Conservation (phyloP, 2,888 invertebrate genomes). For the Papilio gigon region DNA sequence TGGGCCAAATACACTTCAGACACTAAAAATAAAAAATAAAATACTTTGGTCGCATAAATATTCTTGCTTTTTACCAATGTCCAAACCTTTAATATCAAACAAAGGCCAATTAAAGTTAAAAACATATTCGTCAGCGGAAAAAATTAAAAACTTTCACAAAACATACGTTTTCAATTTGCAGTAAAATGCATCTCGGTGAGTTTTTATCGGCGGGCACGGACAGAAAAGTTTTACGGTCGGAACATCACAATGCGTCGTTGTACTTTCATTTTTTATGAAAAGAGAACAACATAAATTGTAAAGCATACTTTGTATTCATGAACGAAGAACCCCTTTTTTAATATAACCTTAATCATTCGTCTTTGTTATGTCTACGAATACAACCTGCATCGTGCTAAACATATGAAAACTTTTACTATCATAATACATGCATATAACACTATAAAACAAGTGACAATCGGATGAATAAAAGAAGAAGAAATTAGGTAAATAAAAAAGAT, state of each 20-base stretch:
- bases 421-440: too few relatives aligned
- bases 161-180: slow-evolving; percentile 36
- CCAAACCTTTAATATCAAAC: neutral
- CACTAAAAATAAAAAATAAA: neutral
- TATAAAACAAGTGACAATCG: too few relatives aligned
- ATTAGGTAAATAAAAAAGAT: too few relatives aligned
- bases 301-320: slow-evolving; percentile 32
- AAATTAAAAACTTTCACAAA: slow-evolving; percentile 5
- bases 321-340: slow-evolving; percentile 14
- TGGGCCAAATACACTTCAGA: neutral
- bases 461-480: too few relatives aligned
- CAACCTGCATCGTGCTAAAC: neutral
- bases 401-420: neutral
- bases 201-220: slow-evolving; percentile 39
- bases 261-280: slow-evolving; percentile 30
- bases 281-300: slow-evolving; percentile 33
- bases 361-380: slow-evolving; percentile 16
- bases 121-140: neutral
- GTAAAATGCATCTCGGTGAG: slow-evolving; percentile 34
- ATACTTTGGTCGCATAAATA: neutral
- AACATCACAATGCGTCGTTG: slow-evolving; percentile 43
- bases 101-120: slow-evolving; percentile 4
- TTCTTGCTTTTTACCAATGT: neutral
- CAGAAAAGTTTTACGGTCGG: slow-evolving; percentile 43
- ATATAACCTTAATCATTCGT: slow-evolving; percentile 24